Conservation (phyloP, 2,113 vertebrate genomes). For the Neogobius melanostomus region DNA sequence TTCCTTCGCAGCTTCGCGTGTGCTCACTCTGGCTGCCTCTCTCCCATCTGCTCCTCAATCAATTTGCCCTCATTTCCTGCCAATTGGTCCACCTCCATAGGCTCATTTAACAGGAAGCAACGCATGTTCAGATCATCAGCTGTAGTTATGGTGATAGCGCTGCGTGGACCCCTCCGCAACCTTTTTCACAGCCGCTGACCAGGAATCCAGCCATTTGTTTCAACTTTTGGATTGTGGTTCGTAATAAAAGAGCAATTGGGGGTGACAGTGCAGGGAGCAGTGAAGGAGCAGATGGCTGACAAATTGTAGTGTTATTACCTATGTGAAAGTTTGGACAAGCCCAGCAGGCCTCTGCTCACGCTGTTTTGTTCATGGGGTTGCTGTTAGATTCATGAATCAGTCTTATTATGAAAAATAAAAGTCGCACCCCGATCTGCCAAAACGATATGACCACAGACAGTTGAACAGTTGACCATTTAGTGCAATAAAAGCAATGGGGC, state of each 20-base stretch:
- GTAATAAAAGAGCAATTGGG: slow-evolving; percentile 8
- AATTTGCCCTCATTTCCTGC: slow-evolving; percentile 68
- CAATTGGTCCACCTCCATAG: slow-evolving; percentile 59
- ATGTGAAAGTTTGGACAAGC: slow-evolving; percentile 19
- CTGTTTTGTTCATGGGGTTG: slow-evolving; percentile 22
- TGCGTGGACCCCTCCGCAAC: neutral
- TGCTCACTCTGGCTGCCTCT: slow-evolving; percentile 38
- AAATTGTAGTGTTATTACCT: slow-evolving; percentile 30
- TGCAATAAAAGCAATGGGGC: too few species aligned
- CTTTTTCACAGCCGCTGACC: slow-evolving; percentile 15
- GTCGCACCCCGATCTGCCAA: neutral
- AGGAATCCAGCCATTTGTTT: slow-evolving; percentile 25
- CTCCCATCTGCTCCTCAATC: slow-evolving; percentile 64
- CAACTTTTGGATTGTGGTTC: slow-evolving; percentile 12
- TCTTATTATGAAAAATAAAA: neutral
- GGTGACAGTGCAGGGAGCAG: slow-evolving; percentile 3
- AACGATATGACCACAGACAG: neutral
- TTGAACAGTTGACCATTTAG: neutral
- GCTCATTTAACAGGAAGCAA: slow-evolving; percentile 59
- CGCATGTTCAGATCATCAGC: slow-evolving; percentile 50
- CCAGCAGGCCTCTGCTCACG: slow-evolving; percentile 1
- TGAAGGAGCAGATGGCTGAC: slow-evolving; percentile 49
- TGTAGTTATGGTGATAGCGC: slow-evolving; percentile 51
- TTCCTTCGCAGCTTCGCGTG: slow-evolving; percentile 34
- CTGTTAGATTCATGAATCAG: slow-evolving; percentile 4